phyloP scores from a whole-genome alignment of 2,797 vertebrate species.

The Galago senegalensis region DNA sequence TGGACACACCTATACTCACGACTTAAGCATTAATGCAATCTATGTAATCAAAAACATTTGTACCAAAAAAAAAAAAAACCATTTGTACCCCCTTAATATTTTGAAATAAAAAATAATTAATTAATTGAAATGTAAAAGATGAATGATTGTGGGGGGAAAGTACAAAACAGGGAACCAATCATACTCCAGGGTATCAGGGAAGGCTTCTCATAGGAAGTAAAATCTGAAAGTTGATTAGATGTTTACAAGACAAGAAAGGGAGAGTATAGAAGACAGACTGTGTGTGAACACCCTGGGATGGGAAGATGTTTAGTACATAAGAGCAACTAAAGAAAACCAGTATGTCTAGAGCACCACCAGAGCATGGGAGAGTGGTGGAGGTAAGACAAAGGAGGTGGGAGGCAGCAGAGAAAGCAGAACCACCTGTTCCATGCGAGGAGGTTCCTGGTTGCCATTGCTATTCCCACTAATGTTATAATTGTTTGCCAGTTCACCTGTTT shows the following conservation, averaged over 20 bases:
- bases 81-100: too few relatives aligned
- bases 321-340: neutral
- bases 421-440: neutral
- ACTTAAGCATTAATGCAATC: too few relatives aligned
- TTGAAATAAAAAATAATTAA: too few relatives aligned
- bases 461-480: neutral
- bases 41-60: too few relatives aligned
- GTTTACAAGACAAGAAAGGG: neutral
- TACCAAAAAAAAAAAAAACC: too few relatives aligned
- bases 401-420: neutral
- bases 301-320: too few relatives aligned
- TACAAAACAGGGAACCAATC: too few relatives aligned
- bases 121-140: too few relatives aligned
- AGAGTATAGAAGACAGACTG: neutral
- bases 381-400: neutral
- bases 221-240: neutral
- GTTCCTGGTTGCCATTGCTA: neutral
- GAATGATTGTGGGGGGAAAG: too few relatives aligned
- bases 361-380: neutral
- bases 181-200: neutral
- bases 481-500: neutral
- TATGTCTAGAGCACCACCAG: neutral
- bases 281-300: neutral
- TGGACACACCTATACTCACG: too few relatives aligned
- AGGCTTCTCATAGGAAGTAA: neutral